Evolutionary conservation across 2,113 vertebrate species (phyloP).

Genomic region (Dasypus novemcinctus): DNA sequence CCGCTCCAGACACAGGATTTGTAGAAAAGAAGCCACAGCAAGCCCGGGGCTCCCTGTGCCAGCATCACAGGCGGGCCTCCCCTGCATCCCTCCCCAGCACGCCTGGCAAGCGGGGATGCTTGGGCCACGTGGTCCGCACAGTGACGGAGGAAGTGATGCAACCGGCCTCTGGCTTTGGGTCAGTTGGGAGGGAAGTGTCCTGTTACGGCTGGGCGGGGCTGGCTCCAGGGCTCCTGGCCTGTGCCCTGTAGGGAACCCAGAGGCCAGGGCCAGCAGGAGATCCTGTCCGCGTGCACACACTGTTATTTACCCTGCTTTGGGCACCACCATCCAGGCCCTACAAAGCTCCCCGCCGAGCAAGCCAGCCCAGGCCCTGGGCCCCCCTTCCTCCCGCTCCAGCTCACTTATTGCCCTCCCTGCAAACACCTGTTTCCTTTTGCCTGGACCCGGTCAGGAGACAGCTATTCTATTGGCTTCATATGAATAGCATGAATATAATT

Average conservation of each 20-base stretch:
- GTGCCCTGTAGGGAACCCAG: not conserved
- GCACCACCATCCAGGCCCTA: not conserved
- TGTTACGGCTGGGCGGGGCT: not conserved
- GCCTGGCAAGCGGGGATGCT: constrained; percentile 25
- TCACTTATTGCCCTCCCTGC: not conserved
- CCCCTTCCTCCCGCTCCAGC: not conserved
- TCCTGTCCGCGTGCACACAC: not conserved
- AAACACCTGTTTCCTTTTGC: constrained; percentile 62
- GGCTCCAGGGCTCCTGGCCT: not conserved
- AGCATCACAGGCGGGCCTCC: not conserved
- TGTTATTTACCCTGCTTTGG: not conserved
- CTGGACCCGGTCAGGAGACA: not conserved
- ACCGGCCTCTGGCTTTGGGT: not conserved
- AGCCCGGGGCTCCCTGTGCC: not conserved
- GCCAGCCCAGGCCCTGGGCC: not conserved
- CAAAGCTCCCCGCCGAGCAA: not conserved
- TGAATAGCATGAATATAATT: constrained; percentile 71
- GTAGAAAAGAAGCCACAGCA: not conserved
- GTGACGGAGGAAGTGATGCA: constrained; percentile 57
- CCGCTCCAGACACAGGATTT: not conserved
- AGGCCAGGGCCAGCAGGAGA: constrained; percentile 6
- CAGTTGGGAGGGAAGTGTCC: constrained; percentile 62
- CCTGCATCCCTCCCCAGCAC: not conserved
- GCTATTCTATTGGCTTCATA: constrained; percentile 55
- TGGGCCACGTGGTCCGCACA: not conserved